Evolutionary conservation across 2,888 invertebrate species (phyloP).

Genomic region (Cerceris rybyensis): DNA sequence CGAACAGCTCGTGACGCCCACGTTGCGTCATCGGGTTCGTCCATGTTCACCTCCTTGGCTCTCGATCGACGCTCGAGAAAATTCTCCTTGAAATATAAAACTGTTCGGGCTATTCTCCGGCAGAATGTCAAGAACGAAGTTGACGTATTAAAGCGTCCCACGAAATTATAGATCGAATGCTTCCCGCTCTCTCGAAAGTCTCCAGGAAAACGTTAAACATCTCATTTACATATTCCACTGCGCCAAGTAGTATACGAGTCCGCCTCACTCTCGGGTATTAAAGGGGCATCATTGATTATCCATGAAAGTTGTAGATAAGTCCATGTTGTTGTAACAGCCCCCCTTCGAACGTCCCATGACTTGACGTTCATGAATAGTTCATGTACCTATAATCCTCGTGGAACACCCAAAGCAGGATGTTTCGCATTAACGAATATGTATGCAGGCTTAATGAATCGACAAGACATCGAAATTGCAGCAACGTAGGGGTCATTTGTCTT

Average conservation of each 20-base stretch:
- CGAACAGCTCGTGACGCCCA: too few relatives aligned
- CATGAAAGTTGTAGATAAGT: constrained; percentile 24
- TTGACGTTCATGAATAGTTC: constrained; percentile 36
- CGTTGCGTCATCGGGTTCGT: too few relatives aligned
- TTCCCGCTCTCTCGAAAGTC: not conserved
- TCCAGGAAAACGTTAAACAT: constrained; percentile 1
- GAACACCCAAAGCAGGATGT: constrained; percentile 20
- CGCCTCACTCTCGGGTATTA: constrained; percentile 4
- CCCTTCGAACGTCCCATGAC: constrained; percentile 3
- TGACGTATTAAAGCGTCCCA: not conserved
- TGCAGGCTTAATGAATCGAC: constrained; percentile 15
- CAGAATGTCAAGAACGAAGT: not conserved
- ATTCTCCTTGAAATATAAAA: too few relatives aligned
- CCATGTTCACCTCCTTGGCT: not conserved
- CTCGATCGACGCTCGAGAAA: not conserved
- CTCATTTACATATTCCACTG: constrained; percentile 1
- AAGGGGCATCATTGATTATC: constrained; percentile 29
- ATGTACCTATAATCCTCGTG: constrained; percentile 25
- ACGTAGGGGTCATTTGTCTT: not conserved
- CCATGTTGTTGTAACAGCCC: constrained; percentile 8
- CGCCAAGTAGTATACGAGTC: not conserved
- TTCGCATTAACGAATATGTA: constrained; percentile 23
- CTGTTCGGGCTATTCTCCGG: too few relatives aligned
- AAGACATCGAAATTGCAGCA: not conserved
- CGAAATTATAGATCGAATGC: not conserved